Evolutionary conservation across 2,113 vertebrate genomes (phyloP), one percentile per base, ranked within the genome.

Genomic region (Hepsetus odoe): DNA sequence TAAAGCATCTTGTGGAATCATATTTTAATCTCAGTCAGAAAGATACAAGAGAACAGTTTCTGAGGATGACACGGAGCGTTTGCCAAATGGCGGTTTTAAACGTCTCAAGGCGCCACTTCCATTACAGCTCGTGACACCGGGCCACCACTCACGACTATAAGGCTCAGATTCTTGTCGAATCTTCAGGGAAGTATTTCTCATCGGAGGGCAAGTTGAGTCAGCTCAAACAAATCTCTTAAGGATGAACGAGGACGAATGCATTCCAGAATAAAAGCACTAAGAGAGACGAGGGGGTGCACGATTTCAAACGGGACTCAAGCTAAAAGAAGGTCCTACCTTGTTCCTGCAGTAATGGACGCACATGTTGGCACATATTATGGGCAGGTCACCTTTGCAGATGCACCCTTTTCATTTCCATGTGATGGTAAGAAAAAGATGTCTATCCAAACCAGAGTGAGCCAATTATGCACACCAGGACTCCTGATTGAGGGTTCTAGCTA

Each of bases 91-190:
- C 35, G 14, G 12, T 3, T 16, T 32, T 24, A 72, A 72, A 73
- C 35, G 7, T 35, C 16, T 33, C 32, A 11, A 33, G 32, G 11
- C 18, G 13, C 11, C 9, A 49, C n/a, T 33, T 49, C 72, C 38
- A 32, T 61, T 32, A 33, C 40, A 40, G 40, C 72, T 61, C 5
- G 20, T 10, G 38, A 42, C 59, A 33, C 14, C 0, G 20, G 61
- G 61, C 10, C 28, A 65, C 61, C 10, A 22, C 61, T 38, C 61
- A 22, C 9, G 11, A 33, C 61, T 80, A 76, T 82, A 85, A 90
- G 51, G 22, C 51, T n/a, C n/a, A 5, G 18, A n/a, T 20, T 51
- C 18, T 2, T 4, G 1, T 5, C 1, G 20, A 53, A 53, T 53
- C 51, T 11, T 55, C 51, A 10, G 18, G 11, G 85, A 83, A 85